A percentile compares a stretch with the other conserved stretches of the same genome.
Evolutionary conservation across 2,888 invertebrate species (phyloP).

Genomic region (Diplolepis rosae): DNA sequence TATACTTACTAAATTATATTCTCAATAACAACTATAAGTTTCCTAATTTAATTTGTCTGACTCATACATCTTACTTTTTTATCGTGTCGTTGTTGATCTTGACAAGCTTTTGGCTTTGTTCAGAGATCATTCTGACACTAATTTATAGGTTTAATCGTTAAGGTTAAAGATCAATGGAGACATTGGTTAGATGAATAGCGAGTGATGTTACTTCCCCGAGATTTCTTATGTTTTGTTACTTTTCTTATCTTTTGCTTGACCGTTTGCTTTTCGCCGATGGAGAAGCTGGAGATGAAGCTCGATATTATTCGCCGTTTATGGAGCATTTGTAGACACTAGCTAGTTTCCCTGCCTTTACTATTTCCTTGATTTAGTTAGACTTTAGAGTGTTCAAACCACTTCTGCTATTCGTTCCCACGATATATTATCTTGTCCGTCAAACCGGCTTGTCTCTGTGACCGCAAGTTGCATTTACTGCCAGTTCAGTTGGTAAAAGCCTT

Average conservation of each 20-base stretch:
- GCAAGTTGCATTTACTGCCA: background rate
- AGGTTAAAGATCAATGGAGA: conserved; percentile 40
- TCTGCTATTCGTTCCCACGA: background rate
- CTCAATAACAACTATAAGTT: background rate
- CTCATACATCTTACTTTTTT: no score
- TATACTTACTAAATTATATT: conserved; percentile 20
- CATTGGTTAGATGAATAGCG: conserved; percentile 36
- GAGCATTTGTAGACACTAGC: background rate
- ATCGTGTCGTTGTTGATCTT: conserved; percentile 55
- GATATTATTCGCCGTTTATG: background rate
- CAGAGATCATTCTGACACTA: conserved; percentile 45
- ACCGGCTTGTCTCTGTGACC: background rate
- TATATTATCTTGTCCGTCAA: background rate
- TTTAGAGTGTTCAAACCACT: background rate
- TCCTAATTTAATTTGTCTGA: background rate
- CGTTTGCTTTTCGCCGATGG: background rate
- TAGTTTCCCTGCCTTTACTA: background rate
- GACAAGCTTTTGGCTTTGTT: conserved; percentile 56
- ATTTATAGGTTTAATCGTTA: conserved; percentile 58
- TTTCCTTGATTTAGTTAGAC: background rate
- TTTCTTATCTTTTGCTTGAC: conserved; percentile 31
- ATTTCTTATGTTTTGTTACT: conserved; percentile 25
- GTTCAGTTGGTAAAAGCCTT: background rate
- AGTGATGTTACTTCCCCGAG: conserved; percentile 32
- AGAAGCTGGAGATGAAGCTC: background rate